These are phyloP conservation scores for Himalopsyche tibetana DNA, from an alignment of 2,888 invertebrate species.

Conservation along the genomic window DNA sequence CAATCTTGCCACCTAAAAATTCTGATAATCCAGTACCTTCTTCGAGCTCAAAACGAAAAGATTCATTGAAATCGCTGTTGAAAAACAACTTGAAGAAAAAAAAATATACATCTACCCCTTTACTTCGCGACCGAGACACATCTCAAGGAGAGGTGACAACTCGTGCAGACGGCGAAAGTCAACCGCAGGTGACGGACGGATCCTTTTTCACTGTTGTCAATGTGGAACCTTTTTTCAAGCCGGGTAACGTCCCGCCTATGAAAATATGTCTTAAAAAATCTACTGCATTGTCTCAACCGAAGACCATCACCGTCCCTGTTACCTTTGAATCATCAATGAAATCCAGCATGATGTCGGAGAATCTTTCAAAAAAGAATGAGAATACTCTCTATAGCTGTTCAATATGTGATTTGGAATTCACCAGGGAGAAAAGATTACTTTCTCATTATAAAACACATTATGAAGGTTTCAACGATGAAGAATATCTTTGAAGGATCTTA, in stretches of 20 bases:
- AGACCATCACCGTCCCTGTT: conserved; percentile 71
- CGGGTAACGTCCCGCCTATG: conserved; percentile 73
- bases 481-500: background rate
- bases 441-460: conserved; percentile 71
- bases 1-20: conserved; percentile 55
- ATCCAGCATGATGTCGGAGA: conserved; percentile 45
- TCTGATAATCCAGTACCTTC: conserved; percentile 59
- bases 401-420: conserved; percentile 72
- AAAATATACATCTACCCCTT: background rate
- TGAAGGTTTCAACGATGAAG: conserved; percentile 49
- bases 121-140: background rate
- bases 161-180: conserved; percentile 69
- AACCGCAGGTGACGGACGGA: conserved; percentile 68
- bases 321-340: conserved; percentile 64
- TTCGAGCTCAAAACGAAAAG: conserved; percentile 34
- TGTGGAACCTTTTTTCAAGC: conserved; percentile 73
- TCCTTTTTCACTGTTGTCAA: conserved; percentile 74
- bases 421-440: conserved; percentile 73
- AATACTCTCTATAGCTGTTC: conserved; percentile 71
- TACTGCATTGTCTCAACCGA: conserved; percentile 68
- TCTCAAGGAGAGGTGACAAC: conserved; percentile 67
- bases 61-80: background rate
- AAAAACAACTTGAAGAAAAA: conserved; percentile 45
- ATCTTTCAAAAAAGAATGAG: conserved; percentile 27
- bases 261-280: conserved; percentile 68